phyloP scores from a whole-genome alignment of 1,140 invertebrate genomes.

The Lanistes nyassanus region DNA sequence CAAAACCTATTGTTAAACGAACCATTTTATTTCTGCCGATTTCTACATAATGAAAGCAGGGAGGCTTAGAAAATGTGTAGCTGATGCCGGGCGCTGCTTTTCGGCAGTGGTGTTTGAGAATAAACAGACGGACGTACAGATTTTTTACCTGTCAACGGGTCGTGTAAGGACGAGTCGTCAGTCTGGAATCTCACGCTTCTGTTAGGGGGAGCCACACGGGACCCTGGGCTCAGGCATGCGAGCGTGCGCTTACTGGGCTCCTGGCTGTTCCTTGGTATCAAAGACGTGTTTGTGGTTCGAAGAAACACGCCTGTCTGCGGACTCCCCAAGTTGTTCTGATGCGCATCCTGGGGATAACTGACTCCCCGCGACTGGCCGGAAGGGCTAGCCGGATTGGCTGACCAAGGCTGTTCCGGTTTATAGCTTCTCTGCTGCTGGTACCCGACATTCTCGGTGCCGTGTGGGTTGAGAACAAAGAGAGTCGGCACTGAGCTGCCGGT shows the following conservation, averaged over 20 bases:
- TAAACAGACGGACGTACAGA: not conserved
- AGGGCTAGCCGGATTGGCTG: not conserved
- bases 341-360: not conserved
- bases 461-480: too few species aligned
- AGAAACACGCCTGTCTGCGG: not conserved
- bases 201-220: not conserved
- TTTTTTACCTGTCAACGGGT: conserved; percentile 2
- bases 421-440: not conserved
- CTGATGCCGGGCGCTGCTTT: too few species aligned
- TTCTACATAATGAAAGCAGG: too few species aligned
- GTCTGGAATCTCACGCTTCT: not conserved
- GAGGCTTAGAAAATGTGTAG: too few species aligned
- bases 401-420: not conserved
- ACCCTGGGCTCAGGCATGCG: not conserved
- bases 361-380: too few species aligned
- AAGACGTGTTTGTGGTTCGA: not conserved
- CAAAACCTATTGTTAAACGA: too few species aligned
- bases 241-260: not conserved
- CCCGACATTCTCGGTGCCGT: too few species aligned
- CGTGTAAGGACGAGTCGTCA: not conserved
- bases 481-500: too few species aligned
- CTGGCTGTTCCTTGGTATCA: not conserved
- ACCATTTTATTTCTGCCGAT: too few species aligned
- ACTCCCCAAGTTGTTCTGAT: not conserved
- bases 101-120: not conserved